phyloP scores from a whole-genome alignment of 2,888 invertebrate genomes.

The Meteorus cinctellus region DNA sequence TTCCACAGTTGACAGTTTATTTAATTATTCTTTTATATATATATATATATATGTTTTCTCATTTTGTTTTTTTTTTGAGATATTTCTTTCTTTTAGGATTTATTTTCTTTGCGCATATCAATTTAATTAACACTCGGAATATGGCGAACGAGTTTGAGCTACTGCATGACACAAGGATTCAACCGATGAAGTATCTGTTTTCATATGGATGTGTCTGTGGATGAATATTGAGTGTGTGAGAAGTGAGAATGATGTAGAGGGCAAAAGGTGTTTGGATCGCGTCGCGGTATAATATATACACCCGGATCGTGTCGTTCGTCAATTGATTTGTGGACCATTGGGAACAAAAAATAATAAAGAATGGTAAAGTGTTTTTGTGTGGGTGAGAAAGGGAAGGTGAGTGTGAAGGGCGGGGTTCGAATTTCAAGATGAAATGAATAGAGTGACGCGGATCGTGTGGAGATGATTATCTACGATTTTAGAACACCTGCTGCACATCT shows the following conservation, averaged over 20 bases:
- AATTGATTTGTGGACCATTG: slow-evolving; percentile 67
- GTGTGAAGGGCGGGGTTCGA: slow-evolving; percentile 24
- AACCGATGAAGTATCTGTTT: background rate
- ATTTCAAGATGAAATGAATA: slow-evolving; percentile 48
- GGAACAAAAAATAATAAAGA: slow-evolving; percentile 25
- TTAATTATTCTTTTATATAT: slow-evolving; percentile 27
- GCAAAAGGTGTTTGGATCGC: slow-evolving; percentile 37
- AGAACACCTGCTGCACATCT: slow-evolving; percentile 61
- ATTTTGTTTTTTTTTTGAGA: background rate
- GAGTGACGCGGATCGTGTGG: slow-evolving; percentile 53
- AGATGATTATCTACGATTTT: slow-evolving; percentile 59
- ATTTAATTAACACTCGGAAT: slow-evolving; percentile 40
- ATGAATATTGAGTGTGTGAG: slow-evolving; percentile 1
- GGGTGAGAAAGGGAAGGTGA: no score
- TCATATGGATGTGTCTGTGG: background rate
- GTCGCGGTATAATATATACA: slow-evolving; percentile 31
- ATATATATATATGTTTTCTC: background rate
- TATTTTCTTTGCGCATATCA: background rate
- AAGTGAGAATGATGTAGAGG: slow-evolving; percentile 27
- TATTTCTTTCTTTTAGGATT: slow-evolving; percentile 3
- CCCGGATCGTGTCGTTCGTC: slow-evolving; percentile 48
- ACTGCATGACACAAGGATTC: slow-evolving; percentile 30
- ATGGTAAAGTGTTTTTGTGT: no score
- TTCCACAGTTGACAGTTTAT: slow-evolving; percentile 35
- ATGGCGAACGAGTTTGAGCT: slow-evolving; percentile 23